Base-by-base conservation (phyloP, 2,797 vertebrate genomes). In the Chaunax sp. region DNA sequence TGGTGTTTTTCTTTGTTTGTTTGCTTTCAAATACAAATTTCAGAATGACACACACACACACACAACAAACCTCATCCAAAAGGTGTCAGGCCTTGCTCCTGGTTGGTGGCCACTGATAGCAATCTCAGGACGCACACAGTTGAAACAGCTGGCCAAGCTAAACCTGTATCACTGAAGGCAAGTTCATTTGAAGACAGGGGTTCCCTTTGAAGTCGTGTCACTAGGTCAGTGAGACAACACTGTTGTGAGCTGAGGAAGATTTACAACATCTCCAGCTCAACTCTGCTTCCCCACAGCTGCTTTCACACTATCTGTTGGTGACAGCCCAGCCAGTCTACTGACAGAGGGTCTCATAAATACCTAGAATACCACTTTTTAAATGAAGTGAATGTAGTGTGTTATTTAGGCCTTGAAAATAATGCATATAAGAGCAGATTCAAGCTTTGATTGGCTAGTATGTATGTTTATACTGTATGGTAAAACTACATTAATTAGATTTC, bases 131-230 rank as follows among this genome's bases (percentile, higher is more conserved):
- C 33, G 35, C 35, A 62, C 28, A 46, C 45, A 19, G 64, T 28
- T 16, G 52, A 72, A 81, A 86, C 91, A 93, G 89, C 85, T 90
- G 90, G 80, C 69, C 72, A 72, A 83, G 70, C 79, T 77, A 84
- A 88, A 81, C 75, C 77, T 85, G 78, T 66, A 81, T 86, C 72
- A 78, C 69, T 78, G 75, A 86, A 81, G 85, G 78, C 82, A 69
- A 81, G 83, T 87, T 89, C 79, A 88, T 75, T 84, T 89, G 74
- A 80, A 90, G 83, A 87, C 80, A 71, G 71, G 75, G 64, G 44
- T 72, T 57, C 79, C 72, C 88, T 93, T 90, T 92, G 90, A 92
- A 88, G 90, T 75, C 16, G 43, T 66, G 81, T 88, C 57, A 86
- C 77, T 83, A 26, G 43, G 79, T 81, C 75, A 65, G 83, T 78